A percentile compares a stretch with the other conserved stretches of the same genome.
These are phyloP conservation scores for Aurelia aurita complex sp. Pacific DNA, from an alignment of 30 jellyfish, hydroid and myxozoan species.

Conservation along the genomic window DNA sequence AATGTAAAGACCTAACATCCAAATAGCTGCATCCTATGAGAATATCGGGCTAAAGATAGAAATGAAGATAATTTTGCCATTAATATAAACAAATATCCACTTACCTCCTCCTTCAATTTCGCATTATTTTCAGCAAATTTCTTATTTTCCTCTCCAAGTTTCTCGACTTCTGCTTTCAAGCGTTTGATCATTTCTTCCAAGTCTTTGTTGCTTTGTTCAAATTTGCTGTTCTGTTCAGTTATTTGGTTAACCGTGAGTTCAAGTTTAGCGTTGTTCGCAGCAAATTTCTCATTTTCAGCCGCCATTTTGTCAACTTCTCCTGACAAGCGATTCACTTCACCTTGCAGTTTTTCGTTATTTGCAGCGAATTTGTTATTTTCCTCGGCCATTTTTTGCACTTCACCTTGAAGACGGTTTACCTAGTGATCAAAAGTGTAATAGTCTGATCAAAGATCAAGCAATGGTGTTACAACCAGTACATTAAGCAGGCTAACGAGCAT, in stretches of 20 bases:
- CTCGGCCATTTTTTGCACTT: conserved; percentile 75
- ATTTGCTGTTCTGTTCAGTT: conserved; percentile 75
- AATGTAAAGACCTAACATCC: background rate
- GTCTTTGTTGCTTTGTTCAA: conserved; percentile 85
- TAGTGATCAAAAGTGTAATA: background rate
- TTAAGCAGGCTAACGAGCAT: too few relatives aligned
- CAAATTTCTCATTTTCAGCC: conserved; percentile 81
- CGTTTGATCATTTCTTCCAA: conserved; percentile 73
- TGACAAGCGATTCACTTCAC: conserved; percentile 56
- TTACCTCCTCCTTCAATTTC: conserved; percentile 78
- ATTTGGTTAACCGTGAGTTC: conserved; percentile 73
- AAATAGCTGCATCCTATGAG: background rate
- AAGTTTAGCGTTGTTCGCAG: conserved; percentile 71
- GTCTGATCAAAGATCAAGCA: too few relatives aligned
- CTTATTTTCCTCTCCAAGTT: conserved; percentile 83
- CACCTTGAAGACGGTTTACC: conserved; percentile 58
- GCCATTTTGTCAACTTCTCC: conserved; percentile 81
- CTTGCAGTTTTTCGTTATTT: conserved; percentile 72
- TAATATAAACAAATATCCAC: background rate
- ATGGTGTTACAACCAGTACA: too few relatives aligned
- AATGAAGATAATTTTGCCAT: background rate
- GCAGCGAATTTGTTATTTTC: conserved; percentile 84
- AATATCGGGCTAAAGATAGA: background rate
- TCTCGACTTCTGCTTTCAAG: conserved; percentile 76
- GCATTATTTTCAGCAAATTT: conserved; percentile 92